Percentiles rank a stretch among this genome's conserved stretches.
These are phyloP conservation scores for Drymodes brunneopygia DNA, from an alignment of 2,113 vertebrate genomes.

Conservation along the genomic window DNA sequence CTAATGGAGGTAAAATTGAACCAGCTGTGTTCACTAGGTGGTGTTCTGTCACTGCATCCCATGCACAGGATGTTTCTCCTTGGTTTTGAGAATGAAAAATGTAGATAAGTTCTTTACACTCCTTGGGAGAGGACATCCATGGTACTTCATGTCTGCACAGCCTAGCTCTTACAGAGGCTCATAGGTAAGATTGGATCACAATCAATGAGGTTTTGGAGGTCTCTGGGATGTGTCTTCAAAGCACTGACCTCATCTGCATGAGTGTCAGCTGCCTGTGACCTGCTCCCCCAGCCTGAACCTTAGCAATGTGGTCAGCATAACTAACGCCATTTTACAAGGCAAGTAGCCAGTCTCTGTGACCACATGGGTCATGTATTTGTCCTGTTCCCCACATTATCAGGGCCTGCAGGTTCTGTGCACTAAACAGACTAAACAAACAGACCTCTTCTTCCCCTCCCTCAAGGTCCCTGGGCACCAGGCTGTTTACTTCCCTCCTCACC, in stretches of 20 bases:
- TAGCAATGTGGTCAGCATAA: accelerated
- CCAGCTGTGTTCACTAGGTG: not conserved
- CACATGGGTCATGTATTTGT: accelerated
- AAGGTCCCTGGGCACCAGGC: not conserved
- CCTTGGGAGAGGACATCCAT: not conserved
- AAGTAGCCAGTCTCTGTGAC: not conserved
- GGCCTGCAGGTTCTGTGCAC: not conserved
- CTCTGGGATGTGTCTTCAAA: not conserved
- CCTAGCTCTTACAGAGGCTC: not conserved
- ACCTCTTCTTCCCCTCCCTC: not conserved
- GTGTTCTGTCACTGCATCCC: not conserved
- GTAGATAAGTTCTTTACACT: not conserved
- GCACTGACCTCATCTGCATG: not conserved
- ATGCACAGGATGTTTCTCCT: not conserved
- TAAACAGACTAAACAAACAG: not conserved
- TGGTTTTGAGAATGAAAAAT: not conserved
- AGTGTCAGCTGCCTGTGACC: accelerated
- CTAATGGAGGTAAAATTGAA: not conserved
- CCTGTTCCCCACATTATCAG: not conserved
- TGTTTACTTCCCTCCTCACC: accelerated
- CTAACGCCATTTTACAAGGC: not conserved
- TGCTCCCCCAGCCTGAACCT: accelerated
- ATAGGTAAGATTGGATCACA: not conserved
- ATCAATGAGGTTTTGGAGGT: not conserved
- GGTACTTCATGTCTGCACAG: not conserved